Percentiles rank a stretch among this genome's conserved stretches.
These are phyloP conservation scores for Pomatorhinus ruficollis DNA, from an alignment of 2,113 vertebrate species.

Conservation along the genomic window DNA sequence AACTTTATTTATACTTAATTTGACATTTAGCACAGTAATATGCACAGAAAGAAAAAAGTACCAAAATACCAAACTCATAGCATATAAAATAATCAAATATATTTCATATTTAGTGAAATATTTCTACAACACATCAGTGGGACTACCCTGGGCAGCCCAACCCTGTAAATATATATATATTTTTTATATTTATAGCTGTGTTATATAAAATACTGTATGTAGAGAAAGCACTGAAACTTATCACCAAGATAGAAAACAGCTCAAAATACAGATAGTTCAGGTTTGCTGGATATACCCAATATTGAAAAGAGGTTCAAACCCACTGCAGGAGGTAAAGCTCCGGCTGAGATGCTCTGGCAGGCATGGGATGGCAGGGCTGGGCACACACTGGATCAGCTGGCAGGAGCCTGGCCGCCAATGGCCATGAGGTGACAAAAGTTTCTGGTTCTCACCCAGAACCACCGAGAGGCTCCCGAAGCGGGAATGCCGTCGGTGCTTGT, in stretches of 20 bases:
- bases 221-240: conserved; percentile 55
- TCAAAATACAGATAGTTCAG: conserved; percentile 50
- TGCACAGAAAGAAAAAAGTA: conserved; percentile 65
- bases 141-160: conserved; percentile 27
- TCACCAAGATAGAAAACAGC: conserved; percentile 67
- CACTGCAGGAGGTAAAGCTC: conserved; percentile 16
- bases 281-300: conserved; percentile 15
- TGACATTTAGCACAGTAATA: conserved; percentile 67
- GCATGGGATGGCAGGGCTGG: neutral
- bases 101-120: conserved; percentile 41
- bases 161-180: conserved; percentile 11
- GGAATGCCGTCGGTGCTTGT: rapidly evolving
- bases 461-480: rapidly evolving
- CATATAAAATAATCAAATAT: conserved; percentile 55
- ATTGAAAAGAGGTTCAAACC: conserved; percentile 42
- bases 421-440: neutral
- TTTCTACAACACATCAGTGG: conserved; percentile 43
- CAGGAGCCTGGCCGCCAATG: neutral
- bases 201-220: conserved; percentile 62
- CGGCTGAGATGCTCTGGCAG: neutral
- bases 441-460: neutral
- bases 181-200: conserved; percentile 1
- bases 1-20: conserved; percentile 71
- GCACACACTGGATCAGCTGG: neutral
- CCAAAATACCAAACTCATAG: conserved; percentile 62